Conservation (phyloP, 2,113 vertebrate genomes). For the Scatophagus argus region DNA sequence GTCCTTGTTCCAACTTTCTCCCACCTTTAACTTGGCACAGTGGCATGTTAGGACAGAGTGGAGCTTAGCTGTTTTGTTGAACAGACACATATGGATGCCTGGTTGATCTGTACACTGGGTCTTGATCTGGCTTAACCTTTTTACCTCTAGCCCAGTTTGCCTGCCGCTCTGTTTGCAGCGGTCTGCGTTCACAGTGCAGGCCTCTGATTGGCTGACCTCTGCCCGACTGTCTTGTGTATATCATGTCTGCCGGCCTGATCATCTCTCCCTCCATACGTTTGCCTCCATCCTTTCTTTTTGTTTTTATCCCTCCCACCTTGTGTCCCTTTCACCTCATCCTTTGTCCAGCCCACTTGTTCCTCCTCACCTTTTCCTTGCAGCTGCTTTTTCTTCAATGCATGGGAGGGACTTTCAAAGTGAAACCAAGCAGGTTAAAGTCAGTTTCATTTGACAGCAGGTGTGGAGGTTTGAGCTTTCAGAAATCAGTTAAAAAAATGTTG, state of each 20-base stretch:
- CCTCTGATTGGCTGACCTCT: slow-evolving; percentile 57
- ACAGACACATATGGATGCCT: slow-evolving; percentile 38
- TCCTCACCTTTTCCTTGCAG: neutral
- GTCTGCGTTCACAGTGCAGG: slow-evolving; percentile 17
- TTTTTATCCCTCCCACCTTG: neutral
- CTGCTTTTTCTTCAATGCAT: neutral
- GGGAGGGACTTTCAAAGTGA: neutral
- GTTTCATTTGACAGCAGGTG: no score
- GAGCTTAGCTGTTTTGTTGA: slow-evolving; percentile 43
- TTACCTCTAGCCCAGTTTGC: slow-evolving; percentile 58
- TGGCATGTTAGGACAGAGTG: neutral
- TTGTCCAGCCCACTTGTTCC: neutral
- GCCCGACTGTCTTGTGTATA: slow-evolving; percentile 18
- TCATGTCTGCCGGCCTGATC: slow-evolving; percentile 11
- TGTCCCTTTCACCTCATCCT: neutral
- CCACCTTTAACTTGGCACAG: neutral
- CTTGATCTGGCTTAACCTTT: slow-evolving; percentile 72
- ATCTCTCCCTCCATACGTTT: slow-evolving; percentile 6
- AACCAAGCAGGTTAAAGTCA: no score
- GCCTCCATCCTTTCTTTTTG: slow-evolving; percentile 6
- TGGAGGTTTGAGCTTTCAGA: no score
- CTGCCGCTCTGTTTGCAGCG: slow-evolving; percentile 40
- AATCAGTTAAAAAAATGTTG: no score
- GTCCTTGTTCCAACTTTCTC: neutral
- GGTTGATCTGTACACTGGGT: slow-evolving; percentile 52